Base-by-base conservation (phyloP, 2,888 invertebrate genomes). In the Nomada lathburiana region DNA sequence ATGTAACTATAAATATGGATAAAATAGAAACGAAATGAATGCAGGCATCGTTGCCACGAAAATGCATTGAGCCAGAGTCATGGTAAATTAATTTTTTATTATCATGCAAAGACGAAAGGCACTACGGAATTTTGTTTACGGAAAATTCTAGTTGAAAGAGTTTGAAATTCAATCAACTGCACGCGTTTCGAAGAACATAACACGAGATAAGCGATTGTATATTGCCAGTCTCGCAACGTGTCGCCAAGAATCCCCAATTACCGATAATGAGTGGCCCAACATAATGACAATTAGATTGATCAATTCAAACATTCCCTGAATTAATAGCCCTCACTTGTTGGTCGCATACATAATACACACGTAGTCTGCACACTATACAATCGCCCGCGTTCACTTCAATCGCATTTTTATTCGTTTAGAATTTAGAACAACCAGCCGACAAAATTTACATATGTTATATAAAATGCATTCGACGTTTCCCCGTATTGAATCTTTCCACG, bases 371-470 rank as follows among this genome's bases (percentile, higher is more conserved):
- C 13, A 11, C 10, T 2, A 0, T 20, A 36, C 3, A 53, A 53
- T 44, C 26, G 29, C 18, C 9, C 18, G 13, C 47, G n/a, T n/a
- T 47, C 52, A 57, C 13, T 55, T 16, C 20, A 23, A 47, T 53
- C 47, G 16, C 2, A 11, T 50, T 47, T 42, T 47, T 57, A 57
- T 7, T 64, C 7, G 36, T 36, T 36, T 36, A 36, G 36, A 36
- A 36, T 47, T 16, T 47, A 47, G 16, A 47, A 47, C 47, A 47
- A 16, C 47, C 47, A 11, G 13, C 44, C 2, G 13, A 47, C 20
- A 3, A 5, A 10, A 16, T 63, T 42, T 63, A 53, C 63, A 72
- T 72, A 23, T 23, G 20, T 73, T 65, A 50, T 16, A 36, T 50
- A 50, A 65, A 57, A 50, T 23, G 23, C 44, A 18, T 42, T 16